These are phyloP conservation scores for Eueremaeus valkanovi DNA, from an alignment of 2,888 invertebrate species.

Conservation along the genomic window DNA sequence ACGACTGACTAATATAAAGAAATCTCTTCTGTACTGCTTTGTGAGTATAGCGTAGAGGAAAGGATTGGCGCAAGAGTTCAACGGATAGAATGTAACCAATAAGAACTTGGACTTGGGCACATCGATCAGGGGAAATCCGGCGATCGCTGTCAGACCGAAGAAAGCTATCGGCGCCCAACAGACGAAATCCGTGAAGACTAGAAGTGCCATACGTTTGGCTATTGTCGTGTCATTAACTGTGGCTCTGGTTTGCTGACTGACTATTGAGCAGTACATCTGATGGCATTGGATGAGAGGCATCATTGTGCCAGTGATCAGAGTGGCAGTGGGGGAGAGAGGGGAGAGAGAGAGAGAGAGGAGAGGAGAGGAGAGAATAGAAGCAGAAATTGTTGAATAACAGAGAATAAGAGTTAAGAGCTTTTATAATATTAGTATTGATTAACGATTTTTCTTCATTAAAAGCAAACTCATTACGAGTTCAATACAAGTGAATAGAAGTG, in stretches of 20 bases:
- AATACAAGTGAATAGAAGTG: background rate
- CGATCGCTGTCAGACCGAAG: conserved; percentile 74
- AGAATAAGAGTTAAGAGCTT: too few species aligned
- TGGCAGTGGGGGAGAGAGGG: too few species aligned
- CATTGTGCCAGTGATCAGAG: too few species aligned
- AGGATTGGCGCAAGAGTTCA: conserved; percentile 88
- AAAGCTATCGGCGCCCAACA: conserved; percentile 78
- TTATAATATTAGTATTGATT: too few species aligned
- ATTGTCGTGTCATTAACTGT: conserved; percentile 66
- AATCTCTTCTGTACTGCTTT: conserved; percentile 75
- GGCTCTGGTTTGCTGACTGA: conserved; percentile 43
- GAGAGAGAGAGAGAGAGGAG: too few species aligned
- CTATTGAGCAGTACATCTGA: conserved; percentile 72
- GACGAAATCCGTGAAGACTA: conserved; percentile 69
- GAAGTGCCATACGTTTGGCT: conserved; percentile 83
- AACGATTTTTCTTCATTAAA: background rate
- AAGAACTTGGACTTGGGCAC: conserved; percentile 64
- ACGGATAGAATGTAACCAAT: conserved; percentile 81
- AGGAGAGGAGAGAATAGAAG: too few species aligned
- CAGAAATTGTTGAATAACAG: too few species aligned
- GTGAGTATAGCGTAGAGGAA: conserved; percentile 87
- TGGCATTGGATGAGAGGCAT: too few species aligned
- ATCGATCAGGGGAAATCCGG: conserved; percentile 76
- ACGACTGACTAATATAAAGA: conserved; percentile 64
- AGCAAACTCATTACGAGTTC: background rate